phyloP scores from a whole-genome alignment of 1,140 invertebrate genomes.

The Eueides isabella region DNA sequence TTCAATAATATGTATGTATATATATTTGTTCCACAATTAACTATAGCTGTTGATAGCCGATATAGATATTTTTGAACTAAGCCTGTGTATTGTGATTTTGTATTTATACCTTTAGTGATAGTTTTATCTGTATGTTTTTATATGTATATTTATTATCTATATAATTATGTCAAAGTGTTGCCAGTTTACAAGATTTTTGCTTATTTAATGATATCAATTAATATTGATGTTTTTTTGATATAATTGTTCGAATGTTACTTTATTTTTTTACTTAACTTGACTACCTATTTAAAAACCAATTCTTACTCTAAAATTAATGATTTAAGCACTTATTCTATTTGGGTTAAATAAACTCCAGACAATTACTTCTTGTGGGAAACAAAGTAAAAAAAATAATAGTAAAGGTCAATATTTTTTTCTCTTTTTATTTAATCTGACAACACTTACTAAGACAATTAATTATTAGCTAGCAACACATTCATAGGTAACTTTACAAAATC shows the following conservation, averaged over 20 bases:
- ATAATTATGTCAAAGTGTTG: background rate
- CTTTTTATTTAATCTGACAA: background rate
- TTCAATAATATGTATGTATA: background rate
- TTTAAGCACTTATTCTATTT: too few species aligned
- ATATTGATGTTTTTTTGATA: too few species aligned
- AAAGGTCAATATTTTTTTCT: background rate
- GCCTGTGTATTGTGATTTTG: background rate
- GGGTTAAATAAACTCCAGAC: too few species aligned
- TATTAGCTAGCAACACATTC: background rate
- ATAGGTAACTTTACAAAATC: background rate
- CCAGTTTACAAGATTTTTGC: background rate
- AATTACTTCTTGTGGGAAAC: too few species aligned
- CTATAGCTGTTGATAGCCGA: too few species aligned
- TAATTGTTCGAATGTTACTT: too few species aligned
- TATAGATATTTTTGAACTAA: background rate
- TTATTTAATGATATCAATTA: too few species aligned
- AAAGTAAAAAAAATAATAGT: too few species aligned
- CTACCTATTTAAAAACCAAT: too few species aligned
- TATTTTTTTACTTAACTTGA: too few species aligned
- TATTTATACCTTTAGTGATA: conserved; percentile 1
- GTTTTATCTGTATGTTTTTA: background rate
- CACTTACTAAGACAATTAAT: background rate
- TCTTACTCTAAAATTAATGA: too few species aligned
- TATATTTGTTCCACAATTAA: background rate
- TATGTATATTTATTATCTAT: background rate